Conservation (phyloP, 2,797 vertebrate genomes). For the Carcharodon carcharias region DNA sequence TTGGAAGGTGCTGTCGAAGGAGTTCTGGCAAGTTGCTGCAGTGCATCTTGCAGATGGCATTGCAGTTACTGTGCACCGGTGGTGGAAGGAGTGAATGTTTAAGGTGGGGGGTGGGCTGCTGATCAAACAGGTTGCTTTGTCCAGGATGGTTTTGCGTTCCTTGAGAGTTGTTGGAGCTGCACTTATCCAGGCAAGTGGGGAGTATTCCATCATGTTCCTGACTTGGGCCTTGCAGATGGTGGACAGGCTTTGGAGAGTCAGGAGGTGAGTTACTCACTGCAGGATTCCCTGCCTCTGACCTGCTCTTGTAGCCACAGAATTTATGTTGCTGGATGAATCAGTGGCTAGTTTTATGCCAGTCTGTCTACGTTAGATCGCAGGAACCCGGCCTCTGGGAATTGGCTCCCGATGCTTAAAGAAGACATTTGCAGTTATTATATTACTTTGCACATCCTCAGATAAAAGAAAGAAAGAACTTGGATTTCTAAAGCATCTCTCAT, state of each 20-base stretch:
- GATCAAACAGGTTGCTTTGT: no score
- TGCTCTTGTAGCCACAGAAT: neutral
- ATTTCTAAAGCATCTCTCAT: neutral
- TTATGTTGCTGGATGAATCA: neutral
- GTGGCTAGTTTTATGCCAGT: neutral
- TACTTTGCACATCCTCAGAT: neutral
- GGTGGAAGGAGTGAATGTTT: no score
- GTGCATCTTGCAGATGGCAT: no score
- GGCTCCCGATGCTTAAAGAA: neutral
- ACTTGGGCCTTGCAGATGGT: neutral
- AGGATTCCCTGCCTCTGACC: neutral
- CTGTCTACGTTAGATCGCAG: neutral
- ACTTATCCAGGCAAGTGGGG: no score
- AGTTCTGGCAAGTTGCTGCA: no score
- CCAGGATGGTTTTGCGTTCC: neutral
- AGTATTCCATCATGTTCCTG: neutral
- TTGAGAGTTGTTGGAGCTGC: no score
- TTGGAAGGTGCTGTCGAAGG: no score
- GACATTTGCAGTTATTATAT: neutral
- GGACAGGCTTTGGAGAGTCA: neutral
- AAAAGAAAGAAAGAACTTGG: neutral
- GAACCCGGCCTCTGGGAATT: neutral
- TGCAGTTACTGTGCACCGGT: no score
- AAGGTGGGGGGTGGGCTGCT: no score
- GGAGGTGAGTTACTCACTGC: neutral